Percentiles rank a stretch among this genome's conserved stretches.
Evolutionary conservation across 2,113 vertebrate genomes (phyloP).

Genomic region (Lasiurus cinereus): DNA sequence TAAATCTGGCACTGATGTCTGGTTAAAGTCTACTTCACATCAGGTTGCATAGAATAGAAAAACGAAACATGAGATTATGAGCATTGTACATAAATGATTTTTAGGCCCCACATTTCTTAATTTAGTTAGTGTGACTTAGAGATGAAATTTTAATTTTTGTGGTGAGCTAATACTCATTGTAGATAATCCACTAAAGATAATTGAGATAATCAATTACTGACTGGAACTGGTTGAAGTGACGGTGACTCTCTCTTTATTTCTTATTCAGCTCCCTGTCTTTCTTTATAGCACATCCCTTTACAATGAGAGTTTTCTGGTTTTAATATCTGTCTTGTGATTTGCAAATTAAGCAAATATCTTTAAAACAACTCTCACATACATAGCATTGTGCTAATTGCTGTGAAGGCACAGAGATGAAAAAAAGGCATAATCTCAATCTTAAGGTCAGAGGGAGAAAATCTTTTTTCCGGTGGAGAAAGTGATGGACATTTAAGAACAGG

Average conservation of each 20-base stretch:
- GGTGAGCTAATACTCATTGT: not conserved
- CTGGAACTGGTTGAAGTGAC: not conserved
- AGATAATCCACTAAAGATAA: constrained; percentile 6
- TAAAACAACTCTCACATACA: not conserved
- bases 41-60: not conserved
- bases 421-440: not conserved
- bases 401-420: not conserved
- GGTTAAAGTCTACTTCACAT: constrained; percentile 1
- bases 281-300: not conserved
- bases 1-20: not conserved
- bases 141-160: constrained; percentile 42
- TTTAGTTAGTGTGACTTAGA: constrained; percentile 43
- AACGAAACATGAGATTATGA: constrained; percentile 29
- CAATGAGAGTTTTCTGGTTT: not conserved
- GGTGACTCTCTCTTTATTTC: not conserved
- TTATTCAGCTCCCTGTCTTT: not conserved
- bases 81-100: not conserved
- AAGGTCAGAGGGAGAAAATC: not conserved
- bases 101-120: not conserved
- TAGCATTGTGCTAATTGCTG: not conserved
- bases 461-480: not conserved
- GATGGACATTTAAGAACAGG: not conserved
- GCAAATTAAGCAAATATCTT: constrained; percentile 18
- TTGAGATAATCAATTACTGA: not conserved
- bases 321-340: not conserved